phyloP scores from a whole-genome alignment of 2,113 vertebrate genomes.

The Tyrannus savana region DNA sequence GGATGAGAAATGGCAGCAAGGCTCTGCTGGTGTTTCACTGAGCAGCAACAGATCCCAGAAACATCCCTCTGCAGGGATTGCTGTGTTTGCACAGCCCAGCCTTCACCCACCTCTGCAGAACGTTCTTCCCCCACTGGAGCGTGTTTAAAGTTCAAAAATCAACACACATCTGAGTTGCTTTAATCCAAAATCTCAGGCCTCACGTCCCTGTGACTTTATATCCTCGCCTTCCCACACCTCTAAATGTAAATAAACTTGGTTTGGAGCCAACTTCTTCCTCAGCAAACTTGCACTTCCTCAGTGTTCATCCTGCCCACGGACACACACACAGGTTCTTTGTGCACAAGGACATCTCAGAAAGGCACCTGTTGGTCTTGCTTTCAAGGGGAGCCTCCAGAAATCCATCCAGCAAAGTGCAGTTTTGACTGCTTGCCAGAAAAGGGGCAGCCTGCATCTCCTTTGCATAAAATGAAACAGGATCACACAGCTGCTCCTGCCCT shows the following conservation, averaged over 20 bases:
- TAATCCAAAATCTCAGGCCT: neutral
- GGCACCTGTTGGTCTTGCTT: neutral
- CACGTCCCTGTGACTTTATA: neutral
- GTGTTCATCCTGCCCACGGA: neutral
- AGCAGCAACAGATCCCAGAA: neutral
- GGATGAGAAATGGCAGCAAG: neutral
- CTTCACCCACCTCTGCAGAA: neutral
- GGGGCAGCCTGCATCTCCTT: neutral
- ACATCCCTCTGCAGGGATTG: neutral
- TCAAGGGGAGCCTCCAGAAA: neutral
- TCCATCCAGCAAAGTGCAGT: neutral
- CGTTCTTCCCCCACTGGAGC: neutral
- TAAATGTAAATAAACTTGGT: neutral
- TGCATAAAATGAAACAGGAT: neutral
- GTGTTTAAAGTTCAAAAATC: neutral
- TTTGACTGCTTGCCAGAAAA: neutral
- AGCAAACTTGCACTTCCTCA: neutral
- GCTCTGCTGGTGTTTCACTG: neutral
- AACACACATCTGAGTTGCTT: neutral
- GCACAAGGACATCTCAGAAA: neutral
- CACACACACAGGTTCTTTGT: conserved; percentile 4
- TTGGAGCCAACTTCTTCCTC: neutral
- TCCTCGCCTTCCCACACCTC: conserved; percentile 23
- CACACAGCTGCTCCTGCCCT: neutral
- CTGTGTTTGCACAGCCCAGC: neutral